Evolutionary conservation across 2,113 vertebrate genomes (phyloP).

Genomic region (Lepisosteus oculatus): DNA sequence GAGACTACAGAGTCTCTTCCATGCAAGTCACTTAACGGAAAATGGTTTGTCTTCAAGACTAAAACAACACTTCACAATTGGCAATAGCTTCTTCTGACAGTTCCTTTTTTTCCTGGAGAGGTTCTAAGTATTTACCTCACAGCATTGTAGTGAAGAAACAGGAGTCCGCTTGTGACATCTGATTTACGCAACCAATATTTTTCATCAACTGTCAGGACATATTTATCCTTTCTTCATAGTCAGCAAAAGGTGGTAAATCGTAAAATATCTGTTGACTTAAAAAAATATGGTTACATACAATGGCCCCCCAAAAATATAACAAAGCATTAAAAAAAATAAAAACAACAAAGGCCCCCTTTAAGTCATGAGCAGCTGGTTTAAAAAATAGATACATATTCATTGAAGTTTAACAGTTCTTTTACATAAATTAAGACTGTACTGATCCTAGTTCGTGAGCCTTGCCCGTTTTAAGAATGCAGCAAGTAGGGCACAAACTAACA

Average conservation of each 20-base stretch:
- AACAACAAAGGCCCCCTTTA: too few species aligned
- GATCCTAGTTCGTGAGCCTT: background rate
- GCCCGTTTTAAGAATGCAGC: background rate
- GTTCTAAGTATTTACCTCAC: background rate
- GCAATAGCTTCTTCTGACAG: background rate
- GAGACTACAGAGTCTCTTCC: background rate
- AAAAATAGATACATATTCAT: too few species aligned
- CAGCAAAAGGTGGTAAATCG: background rate
- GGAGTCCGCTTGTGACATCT: background rate
- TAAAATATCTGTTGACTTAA: too few species aligned
- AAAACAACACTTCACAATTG: background rate
- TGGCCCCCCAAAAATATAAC: too few species aligned
- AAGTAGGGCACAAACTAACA: background rate
- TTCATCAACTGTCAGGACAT: background rate
- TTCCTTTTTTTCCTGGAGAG: background rate
- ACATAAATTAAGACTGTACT: background rate
- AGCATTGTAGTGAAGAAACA: background rate
- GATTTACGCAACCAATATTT: background rate
- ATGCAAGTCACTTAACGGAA: slow-evolving; percentile 10
- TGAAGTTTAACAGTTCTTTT: too few species aligned
- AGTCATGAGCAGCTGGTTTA: too few species aligned
- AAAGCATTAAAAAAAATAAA: too few species aligned
- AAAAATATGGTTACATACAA: too few species aligned
- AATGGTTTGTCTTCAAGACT: background rate
- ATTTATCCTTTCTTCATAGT: background rate